Percentiles rank a stretch among this genome's conserved stretches.
Conservation (phyloP, 2,113 vertebrate species). For the Nycticorax nycticorax region DNA sequence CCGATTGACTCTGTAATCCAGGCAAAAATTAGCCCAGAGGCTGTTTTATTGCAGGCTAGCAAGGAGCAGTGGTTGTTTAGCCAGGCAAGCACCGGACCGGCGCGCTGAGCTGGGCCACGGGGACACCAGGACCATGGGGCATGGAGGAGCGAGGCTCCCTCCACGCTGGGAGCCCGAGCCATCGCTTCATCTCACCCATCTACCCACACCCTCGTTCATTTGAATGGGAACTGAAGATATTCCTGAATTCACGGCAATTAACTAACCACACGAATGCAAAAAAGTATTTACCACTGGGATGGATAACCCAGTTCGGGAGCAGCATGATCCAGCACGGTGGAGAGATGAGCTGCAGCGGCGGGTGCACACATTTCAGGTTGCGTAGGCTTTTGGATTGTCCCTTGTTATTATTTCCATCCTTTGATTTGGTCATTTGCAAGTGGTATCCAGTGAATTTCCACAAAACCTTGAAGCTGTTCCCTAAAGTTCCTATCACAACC, state of each 20-base stretch:
- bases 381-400: background rate
- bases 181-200: background rate
- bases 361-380: background rate
- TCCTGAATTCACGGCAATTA: background rate
- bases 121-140: background rate
- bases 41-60: background rate
- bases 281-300: background rate
- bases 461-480: background rate
- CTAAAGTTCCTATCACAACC: rapidly evolving
- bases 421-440: too few species aligned
- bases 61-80: background rate
- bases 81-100: background rate
- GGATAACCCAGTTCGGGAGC: background rate
- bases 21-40: background rate
- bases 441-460: background rate
- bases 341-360: background rate
- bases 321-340: background rate
- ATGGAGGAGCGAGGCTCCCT: background rate
- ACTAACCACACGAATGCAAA: background rate
- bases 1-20: background rate
- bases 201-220: background rate
- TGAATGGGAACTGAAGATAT: background rate
- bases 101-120: too few species aligned
- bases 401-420: background rate
- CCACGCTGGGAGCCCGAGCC: background rate